Evolutionary conservation across 2,797 vertebrate species (phyloP), one percentile per base, ranked within the genome.

Genomic region (Carapus acus): DNA sequence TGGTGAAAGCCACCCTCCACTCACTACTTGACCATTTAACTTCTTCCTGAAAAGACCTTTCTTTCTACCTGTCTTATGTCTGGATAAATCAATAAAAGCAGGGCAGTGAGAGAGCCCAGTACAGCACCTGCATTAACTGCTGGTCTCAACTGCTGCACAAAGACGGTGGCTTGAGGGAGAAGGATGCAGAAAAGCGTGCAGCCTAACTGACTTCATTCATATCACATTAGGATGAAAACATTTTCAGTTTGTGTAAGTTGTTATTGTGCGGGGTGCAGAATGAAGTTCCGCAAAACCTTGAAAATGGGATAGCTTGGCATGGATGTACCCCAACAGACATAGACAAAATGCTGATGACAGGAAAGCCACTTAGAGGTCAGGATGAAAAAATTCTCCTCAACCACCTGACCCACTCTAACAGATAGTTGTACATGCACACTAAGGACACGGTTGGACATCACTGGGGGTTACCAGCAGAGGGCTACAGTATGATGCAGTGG

Each of bases 21-120:
- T 73, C 61, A 77, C 88, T 89, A 89, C 89, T 90, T 89, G 89
- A 89, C 88, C 88, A 78, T 88, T 90, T 89, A 90, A 90, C 88
- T 90, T 90, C 86, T 84, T 85, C 75, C 81, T 89, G 87, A 90
- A 89, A 90, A 88, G 86, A 78, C 82, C 76, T 88, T 88, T 89
- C 85, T 89, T 84, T 86, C 82, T 77, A 81, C 80, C 79, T 80
- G 77, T 81, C 76, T 87, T 83, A 75, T 85, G 87, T 87, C 86
- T 86, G 65, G 55, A 71, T 84, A 89, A 89, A 90, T 90, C 88
- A 88, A 90, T 90, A 90, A 87, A 82, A 82, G 83, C 74, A 77
- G 81, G 84, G 82, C 75, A 68, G 80, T 81, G 80, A 82, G 85
- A 81, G 82, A 86, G 83, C 78, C 83, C 75, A 69, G 84, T 83